Percentiles rank a stretch among this genome's conserved stretches.
These are phyloP conservation scores for Leguminivora glycinivorella DNA, from an alignment of 1,140 invertebrate species.

Conservation along the genomic window DNA sequence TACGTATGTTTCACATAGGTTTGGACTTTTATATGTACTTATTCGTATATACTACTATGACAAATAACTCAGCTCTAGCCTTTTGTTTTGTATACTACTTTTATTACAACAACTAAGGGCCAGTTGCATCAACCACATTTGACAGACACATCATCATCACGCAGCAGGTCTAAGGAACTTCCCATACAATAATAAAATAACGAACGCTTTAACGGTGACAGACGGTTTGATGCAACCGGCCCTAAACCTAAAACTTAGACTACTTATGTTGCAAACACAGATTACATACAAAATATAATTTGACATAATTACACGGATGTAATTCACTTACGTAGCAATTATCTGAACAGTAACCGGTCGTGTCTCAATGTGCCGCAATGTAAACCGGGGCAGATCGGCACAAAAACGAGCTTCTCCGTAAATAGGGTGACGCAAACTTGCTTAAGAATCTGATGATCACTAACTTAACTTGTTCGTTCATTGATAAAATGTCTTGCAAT, in stretches of 20 bases:
- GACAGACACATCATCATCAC: no score
- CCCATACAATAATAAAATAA: no score
- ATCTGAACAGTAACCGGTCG: slow-evolving; percentile 8
- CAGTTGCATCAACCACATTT: no score
- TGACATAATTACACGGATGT: not conserved
- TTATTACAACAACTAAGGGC: no score
- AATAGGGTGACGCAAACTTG: not conserved
- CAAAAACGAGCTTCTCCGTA: not conserved
- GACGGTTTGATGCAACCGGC: no score
- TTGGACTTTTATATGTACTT: no score
- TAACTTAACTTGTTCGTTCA: not conserved
- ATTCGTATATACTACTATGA: no score
- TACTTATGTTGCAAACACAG: not conserved
- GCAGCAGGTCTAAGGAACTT: no score
- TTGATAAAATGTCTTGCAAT: not conserved
- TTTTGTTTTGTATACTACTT: no score
- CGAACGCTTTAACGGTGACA: no score
- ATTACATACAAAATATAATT: not conserved
- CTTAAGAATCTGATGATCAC: not conserved
- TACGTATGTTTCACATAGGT: no score
- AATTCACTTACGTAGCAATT: slow-evolving; percentile 11
- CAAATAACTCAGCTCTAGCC: no score
- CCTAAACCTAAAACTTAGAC: not conserved
- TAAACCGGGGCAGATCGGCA: not conserved
- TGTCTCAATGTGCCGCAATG: slow-evolving; percentile 7